phyloP scores from a whole-genome alignment of 2,113 vertebrate species.

The Sinocyclocheilus grahami region DNA sequence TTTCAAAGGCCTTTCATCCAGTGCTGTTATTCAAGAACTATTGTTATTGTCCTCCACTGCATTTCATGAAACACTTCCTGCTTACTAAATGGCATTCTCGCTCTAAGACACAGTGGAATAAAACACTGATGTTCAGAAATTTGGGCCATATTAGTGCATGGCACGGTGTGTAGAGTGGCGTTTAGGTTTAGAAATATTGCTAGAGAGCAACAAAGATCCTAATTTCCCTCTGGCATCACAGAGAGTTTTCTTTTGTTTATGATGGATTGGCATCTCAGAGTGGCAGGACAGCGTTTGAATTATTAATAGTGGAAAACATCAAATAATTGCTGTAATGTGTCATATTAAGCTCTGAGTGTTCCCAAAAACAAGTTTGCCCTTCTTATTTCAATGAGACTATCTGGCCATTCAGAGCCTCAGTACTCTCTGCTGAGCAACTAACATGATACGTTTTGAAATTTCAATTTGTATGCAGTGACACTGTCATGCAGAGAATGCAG shows the following conservation, averaged over 20 bases:
- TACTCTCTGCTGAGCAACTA: constrained; percentile 32
- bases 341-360: constrained; percentile 59
- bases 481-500: constrained; percentile 27
- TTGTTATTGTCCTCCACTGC: constrained; percentile 50
- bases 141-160: constrained; percentile 38
- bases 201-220: constrained; percentile 42
- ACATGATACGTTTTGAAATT: constrained; percentile 28
- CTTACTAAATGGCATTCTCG: constrained; percentile 53
- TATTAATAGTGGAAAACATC: constrained; percentile 62
- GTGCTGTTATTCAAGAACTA: constrained; percentile 37
- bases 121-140: constrained; percentile 60
- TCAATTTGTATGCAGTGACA: not conserved
- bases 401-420: constrained; percentile 24
- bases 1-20: constrained; percentile 58
- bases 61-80: constrained; percentile 59
- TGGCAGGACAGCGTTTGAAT: constrained; percentile 57
- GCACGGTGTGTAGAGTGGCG: constrained; percentile 33
- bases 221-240: constrained; percentile 45
- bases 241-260: constrained; percentile 54
- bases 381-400: constrained; percentile 45
- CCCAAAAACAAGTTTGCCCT: constrained; percentile 46
- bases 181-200: constrained; percentile 54
- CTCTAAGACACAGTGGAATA: constrained; percentile 50
- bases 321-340: constrained; percentile 61
- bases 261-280: constrained; percentile 60